Conservation (phyloP, 2,888 invertebrate genomes). For the Loripinus fragilis region DNA sequence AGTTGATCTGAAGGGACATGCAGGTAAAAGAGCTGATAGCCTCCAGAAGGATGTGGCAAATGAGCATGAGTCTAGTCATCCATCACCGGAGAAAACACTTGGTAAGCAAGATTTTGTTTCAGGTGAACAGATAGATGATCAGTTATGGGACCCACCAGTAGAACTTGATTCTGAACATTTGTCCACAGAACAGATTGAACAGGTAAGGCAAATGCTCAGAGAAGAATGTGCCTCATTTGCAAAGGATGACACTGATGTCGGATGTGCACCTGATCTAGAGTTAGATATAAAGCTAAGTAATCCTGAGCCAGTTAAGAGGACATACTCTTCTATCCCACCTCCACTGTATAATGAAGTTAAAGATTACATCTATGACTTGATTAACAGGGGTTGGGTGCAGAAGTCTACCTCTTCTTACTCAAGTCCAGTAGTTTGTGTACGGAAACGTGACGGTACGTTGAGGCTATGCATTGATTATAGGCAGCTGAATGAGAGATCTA, state of each 20-base stretch:
- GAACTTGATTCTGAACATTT: neutral
- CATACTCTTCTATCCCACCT: conserved; percentile 28
- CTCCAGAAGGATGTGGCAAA: too few species aligned
- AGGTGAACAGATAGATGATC: too few species aligned
- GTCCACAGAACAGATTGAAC: conserved; percentile 14
- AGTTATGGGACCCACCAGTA: neutral
- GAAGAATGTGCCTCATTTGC: conserved; percentile 39
- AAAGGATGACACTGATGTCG: conserved; percentile 32
- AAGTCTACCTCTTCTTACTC: conserved; percentile 19
- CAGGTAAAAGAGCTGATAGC: too few species aligned
- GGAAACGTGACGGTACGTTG: conserved; percentile 35
- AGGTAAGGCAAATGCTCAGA: conserved; percentile 19
- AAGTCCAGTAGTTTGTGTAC: conserved; percentile 45
- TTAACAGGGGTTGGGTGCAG: conserved; percentile 29
- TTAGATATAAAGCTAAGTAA: conserved; percentile 35
- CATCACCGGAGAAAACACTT: too few species aligned
- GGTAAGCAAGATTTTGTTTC: too few species aligned
- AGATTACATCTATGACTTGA: conserved; percentile 34
- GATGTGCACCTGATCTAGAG: conserved; percentile 27
- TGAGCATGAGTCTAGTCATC: too few species aligned
- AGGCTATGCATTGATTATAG: conserved; percentile 44
- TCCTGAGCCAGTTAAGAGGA: conserved; percentile 28
- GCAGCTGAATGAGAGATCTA: conserved; percentile 24
- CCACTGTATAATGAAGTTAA: conserved; percentile 44
- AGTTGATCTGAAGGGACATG: too few species aligned